These are phyloP conservation scores for Collichthys lucidus DNA, from an alignment of 2,113 vertebrate genomes.

Conservation along the genomic window DNA sequence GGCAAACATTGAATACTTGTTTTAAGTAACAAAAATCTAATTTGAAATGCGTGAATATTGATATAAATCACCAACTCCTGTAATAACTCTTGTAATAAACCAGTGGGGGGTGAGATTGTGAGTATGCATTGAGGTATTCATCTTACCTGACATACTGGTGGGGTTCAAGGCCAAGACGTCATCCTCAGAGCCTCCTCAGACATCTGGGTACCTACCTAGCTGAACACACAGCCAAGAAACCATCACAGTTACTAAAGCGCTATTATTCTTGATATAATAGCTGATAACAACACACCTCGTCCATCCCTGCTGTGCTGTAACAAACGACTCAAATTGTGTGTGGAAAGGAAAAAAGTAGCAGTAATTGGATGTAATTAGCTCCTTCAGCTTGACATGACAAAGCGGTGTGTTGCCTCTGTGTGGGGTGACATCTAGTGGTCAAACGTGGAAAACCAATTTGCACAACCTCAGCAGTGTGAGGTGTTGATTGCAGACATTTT, in stretches of 20 bases:
- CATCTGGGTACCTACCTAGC: conserved; percentile 71
- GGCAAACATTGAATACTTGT: too few species aligned
- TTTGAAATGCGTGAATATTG: too few species aligned
- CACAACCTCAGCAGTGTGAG: not conserved
- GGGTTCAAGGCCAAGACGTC: conserved; percentile 80
- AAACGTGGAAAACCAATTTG: not conserved
- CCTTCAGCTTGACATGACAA: conserved; percentile 13
- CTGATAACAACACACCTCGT: not conserved
- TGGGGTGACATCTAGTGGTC: conserved; percentile 68
- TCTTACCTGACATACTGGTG: conserved; percentile 87
- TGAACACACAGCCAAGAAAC: conserved; percentile 31
- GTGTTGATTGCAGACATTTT: not conserved
- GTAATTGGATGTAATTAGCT: not conserved
- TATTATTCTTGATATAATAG: not conserved
- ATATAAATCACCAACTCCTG: too few species aligned
- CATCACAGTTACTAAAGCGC: not conserved
- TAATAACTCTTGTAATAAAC: too few species aligned
- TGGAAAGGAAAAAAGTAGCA: not conserved
- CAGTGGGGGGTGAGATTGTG: not conserved
- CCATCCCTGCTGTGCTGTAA: not conserved
- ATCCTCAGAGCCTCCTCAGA: conserved; percentile 81
- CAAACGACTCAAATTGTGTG: not conserved
- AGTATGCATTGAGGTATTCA: not conserved
- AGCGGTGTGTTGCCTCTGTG: conserved; percentile 13
- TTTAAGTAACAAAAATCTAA: too few species aligned